Conservation (phyloP, 2,888 invertebrate genomes). For the Pristionchus maxplancki region DNA sequence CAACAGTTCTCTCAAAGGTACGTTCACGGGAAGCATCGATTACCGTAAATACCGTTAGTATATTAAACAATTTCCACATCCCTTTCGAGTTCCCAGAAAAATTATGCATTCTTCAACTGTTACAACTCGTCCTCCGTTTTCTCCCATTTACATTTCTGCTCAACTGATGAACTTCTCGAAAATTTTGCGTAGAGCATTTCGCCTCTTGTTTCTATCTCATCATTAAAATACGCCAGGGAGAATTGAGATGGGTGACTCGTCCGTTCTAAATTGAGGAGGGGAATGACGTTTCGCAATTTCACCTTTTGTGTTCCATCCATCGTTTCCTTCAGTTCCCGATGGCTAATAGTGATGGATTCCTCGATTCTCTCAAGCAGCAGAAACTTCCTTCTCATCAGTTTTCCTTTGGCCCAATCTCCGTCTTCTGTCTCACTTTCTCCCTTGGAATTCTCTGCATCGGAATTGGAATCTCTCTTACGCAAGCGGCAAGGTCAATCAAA, state of each 20-base stretch:
- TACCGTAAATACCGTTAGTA: too few species aligned
- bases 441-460: not conserved
- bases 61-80: too few species aligned
- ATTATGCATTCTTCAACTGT: too few species aligned
- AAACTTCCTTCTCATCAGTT: conserved; percentile 11
- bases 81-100: too few species aligned
- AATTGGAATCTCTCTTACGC: not conserved
- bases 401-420: not conserved
- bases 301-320: not conserved
- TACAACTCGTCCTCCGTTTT: too few species aligned
- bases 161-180: too few species aligned
- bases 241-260: not conserved
- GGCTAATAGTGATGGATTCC: not conserved
- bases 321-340: not conserved
- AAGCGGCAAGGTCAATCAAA: not conserved
- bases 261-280: not conserved
- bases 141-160: too few species aligned
- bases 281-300: not conserved
- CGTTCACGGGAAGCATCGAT: too few species aligned
- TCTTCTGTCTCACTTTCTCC: not conserved
- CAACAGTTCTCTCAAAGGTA: too few species aligned
- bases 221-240: not conserved
- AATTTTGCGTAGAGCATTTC: too few species aligned
- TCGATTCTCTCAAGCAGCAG: not conserved
- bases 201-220: too few species aligned